Evolutionary conservation across 2,797 vertebrate genomes (phyloP).

Genomic region (Enteromius thamalakanensis): DNA sequence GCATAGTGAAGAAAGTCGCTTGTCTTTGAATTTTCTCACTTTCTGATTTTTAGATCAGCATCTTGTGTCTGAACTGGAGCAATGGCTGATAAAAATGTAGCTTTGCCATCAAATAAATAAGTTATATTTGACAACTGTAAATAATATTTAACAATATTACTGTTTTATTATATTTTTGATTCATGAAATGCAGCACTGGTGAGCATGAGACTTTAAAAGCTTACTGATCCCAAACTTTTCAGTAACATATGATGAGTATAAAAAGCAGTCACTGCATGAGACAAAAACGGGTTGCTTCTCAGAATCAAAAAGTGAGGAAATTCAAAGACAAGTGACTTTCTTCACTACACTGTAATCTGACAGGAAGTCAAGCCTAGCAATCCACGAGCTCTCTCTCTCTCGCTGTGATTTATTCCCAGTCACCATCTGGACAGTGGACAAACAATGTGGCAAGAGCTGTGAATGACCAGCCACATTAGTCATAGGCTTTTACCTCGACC

Average conservation of each 20-base stretch:
- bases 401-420: slow-evolving; percentile 79
- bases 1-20: too few species aligned
- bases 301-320: neutral
- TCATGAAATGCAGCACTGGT: neutral
- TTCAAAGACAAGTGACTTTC: slow-evolving; percentile 25
- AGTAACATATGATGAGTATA: too few species aligned
- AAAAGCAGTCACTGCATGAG: too few species aligned
- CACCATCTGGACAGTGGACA: slow-evolving; percentile 85
- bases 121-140: neutral
- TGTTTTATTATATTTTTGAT: neutral
- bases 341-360: slow-evolving; percentile 55
- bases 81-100: neutral
- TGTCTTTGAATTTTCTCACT: too few species aligned
- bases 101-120: neutral
- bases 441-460: slow-evolving; percentile 74
- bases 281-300: too few species aligned
- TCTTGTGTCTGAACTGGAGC: neutral
- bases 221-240: neutral
- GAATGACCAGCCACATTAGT: slow-evolving; percentile 78
- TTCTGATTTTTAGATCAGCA: neutral
- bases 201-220: neutral
- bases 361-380: slow-evolving; percentile 66
- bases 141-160: neutral
- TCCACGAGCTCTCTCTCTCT: slow-evolving; percentile 67
- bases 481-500: slow-evolving; percentile 82